Evolutionary conservation across 2,797 vertebrate species (phyloP), one percentile per base, ranked within the genome.

Genomic region (Kryptolebias ocellatus): DNA sequence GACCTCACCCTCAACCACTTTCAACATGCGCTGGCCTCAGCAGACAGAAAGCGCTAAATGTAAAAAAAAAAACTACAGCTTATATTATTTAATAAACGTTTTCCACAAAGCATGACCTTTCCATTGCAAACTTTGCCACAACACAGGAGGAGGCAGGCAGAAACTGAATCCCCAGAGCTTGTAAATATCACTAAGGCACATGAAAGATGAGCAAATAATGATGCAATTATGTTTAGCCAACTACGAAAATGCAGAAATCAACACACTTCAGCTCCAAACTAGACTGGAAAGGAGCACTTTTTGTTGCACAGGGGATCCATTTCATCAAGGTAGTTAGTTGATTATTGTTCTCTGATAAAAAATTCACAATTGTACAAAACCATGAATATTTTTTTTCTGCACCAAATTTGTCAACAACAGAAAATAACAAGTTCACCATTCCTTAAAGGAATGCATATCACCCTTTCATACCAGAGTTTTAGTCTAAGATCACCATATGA

Each of bases 61-160:
- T 83, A 78, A 87, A 42, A 14, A 14, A 34, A 34, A 34, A n/a
- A 91, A 88, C 77, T 69, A 74, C 71, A 78, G 72, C 76, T 71
- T 72, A 73, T 61, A 53, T 89, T 91, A 14, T 84, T 87, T 78
- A 81, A 82, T 82, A 83, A 84, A 83, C 54, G 63, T 77, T 79
- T 78, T 71, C 78, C 54, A 80, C 84, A 63, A 20, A 72, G 62
- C 55, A 54, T 91, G 87, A 92, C 91, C 91, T 92, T 93, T 92
- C 64, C 34, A 51, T 56, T 63, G 71, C 20, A 1, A 68, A 78
- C 68, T 72, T 82, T 47, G 56, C 79, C 66, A 18, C 47, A 62
- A 63, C 67, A 65, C 54, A 68, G 52, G 27, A 57, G 79, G 67
- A 81, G 59, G 63, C 47, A 63, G 78, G 64, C 57, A 29, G 45